Evolutionary conservation across 1,140 invertebrate genomes (phyloP).

Genomic region (Drosophila lini): DNA sequence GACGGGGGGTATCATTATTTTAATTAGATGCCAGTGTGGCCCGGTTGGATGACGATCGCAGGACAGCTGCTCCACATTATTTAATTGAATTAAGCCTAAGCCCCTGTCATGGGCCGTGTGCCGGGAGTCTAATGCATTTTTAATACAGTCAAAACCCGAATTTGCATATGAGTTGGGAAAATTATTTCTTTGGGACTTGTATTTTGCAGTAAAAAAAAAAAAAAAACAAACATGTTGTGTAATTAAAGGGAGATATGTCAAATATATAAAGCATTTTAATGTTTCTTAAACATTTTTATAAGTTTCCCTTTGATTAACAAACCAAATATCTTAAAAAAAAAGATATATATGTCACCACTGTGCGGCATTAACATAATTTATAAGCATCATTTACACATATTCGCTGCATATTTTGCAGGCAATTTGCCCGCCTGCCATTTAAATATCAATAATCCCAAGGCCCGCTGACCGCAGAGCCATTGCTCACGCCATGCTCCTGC

Average conservation of each 20-base stretch:
- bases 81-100: constrained; percentile 61
- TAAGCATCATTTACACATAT: constrained; percentile 36
- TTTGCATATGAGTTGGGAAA: constrained; percentile 3
- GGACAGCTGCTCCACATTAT: constrained; percentile 44
- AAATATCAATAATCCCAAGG: constrained; percentile 49
- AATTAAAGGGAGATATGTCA: too few relatives aligned
- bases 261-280: not conserved
- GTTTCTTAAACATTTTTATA: too few relatives aligned
- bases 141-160: constrained; percentile 33
- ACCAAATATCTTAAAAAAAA: not conserved
- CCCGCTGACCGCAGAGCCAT: constrained; percentile 33
- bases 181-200: not conserved
- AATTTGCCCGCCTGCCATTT: constrained; percentile 37
- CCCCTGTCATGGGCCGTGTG: constrained; percentile 25
- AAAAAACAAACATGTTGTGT: too few relatives aligned
- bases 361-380: constrained; percentile 54
- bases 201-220: not conserved
- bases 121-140: constrained; percentile 53
- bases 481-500: constrained; percentile 45
- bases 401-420: constrained; percentile 29
- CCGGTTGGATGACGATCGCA: constrained; percentile 24
- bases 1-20: constrained; percentile 57
- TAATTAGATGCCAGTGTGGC: constrained; percentile 64
- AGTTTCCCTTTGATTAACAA: not conserved
- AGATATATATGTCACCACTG: not conserved